Evolutionary conservation across 2,888 invertebrate genomes (phyloP).

Genomic region (Ormyrus rosae): DNA sequence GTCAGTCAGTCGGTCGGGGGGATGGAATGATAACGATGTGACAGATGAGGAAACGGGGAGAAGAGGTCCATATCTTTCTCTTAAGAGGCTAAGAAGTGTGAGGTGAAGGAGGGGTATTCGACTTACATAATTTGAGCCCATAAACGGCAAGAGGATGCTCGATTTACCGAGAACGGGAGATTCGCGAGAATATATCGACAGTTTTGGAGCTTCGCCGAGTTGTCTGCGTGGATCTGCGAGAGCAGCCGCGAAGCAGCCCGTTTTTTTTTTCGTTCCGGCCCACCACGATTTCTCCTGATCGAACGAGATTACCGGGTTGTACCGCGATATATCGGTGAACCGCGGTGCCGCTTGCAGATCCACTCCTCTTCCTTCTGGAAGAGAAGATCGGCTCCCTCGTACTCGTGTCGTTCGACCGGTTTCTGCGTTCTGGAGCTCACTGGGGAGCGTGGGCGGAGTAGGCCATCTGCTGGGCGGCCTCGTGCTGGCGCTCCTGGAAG

Average conservation of each 20-base stretch:
- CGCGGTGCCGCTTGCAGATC: neutral
- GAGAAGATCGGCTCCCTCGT: neutral
- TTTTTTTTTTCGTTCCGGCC: too few relatives aligned
- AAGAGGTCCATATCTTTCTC: conserved; percentile 1
- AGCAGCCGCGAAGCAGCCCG: too few relatives aligned
- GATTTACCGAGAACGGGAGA: neutral
- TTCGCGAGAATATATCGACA: neutral
- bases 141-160: conserved; percentile 16
- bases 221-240: too few relatives aligned
- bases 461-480: conserved; percentile 79
- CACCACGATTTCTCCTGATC: conserved; percentile 1
- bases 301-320: conserved; percentile 3
- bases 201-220: neutral
- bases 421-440: conserved; percentile 12
- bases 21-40: conserved; percentile 21
- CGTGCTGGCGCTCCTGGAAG: conserved; percentile 75
- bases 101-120: neutral
- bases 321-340: neutral
- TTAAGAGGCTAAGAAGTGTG: conserved; percentile 11
- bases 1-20: neutral
- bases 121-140: conserved; percentile 14
- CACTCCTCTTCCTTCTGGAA: too few relatives aligned
- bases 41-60: conserved; percentile 17
- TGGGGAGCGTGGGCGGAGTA: conserved; percentile 79
- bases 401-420: neutral